A percentile compares a stretch with the other conserved stretches of the same genome.
Evolutionary conservation across 1,140 invertebrate species (phyloP).

Genomic region (Aphelinus atriplicis): DNA sequence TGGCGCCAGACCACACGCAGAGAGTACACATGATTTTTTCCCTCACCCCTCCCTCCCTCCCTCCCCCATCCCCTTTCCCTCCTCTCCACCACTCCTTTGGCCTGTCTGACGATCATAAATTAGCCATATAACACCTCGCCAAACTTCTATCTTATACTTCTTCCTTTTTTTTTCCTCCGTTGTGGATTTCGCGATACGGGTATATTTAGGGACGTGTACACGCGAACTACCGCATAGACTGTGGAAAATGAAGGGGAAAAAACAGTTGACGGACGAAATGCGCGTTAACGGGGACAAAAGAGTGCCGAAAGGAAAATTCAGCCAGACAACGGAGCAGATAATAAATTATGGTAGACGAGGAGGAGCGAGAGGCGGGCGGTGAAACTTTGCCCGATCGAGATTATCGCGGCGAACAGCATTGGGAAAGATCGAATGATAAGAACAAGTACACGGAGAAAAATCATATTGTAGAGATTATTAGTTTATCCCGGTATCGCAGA

Average conservation of each 20-base stretch:
- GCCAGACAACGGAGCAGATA: no score
- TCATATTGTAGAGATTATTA: no score
- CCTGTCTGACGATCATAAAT: conserved; percentile 27
- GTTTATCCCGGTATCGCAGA: no score
- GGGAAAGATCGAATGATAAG: no score
- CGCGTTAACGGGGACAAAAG: background rate
- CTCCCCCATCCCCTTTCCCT: no score
- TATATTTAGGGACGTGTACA: background rate
- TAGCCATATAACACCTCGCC: conserved; percentile 26
- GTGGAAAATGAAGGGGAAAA: background rate
- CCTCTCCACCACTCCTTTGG: background rate
- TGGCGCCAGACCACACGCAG: conserved; percentile 1
- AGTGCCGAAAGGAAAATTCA: background rate
- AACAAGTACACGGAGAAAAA: no score
- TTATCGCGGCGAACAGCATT: no score
- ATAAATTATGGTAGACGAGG: no score
- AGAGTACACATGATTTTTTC: conserved; percentile 35
- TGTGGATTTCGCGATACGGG: background rate
- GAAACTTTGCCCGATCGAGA: no score
- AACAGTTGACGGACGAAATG: conserved; percentile 1
- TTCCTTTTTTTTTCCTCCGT: background rate
- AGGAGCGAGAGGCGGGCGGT: no score
- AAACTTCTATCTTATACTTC: background rate
- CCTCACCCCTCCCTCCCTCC: no score
- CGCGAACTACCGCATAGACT: background rate